Base-by-base conservation (phyloP, 1,140 invertebrate genomes). In the Drosophila micromelanica region DNA sequence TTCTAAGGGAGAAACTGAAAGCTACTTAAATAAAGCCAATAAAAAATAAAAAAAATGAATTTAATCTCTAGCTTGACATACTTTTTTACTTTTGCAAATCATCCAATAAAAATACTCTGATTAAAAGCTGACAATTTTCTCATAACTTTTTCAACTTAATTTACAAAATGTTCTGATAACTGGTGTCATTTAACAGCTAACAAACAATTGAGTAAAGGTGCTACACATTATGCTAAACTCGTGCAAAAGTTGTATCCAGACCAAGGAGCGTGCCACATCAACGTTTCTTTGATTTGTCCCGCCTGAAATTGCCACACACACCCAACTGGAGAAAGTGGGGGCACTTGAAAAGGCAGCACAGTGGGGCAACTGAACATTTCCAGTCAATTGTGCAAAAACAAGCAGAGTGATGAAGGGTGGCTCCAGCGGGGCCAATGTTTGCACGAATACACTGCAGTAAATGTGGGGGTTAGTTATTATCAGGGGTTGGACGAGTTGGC, bases 241-340 rank as follows among this genome's bases (percentile, higher is more conserved):
- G n/a, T 54, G 46, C 0, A 27, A 30, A 48, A 27, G 42, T 45
- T 17, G 13, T 35, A 49, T 15, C 9, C 13, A 11, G 30, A 20
- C 17, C 43, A 54, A 54, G 11, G 46, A 78, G 59, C 71, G 63
- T 59, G 65, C 65, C 57, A 62, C 65, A 54, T 42, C 43, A 56
- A 65, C 48, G 61, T 30, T 52, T 65, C 78, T 73, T 81, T 87
- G 74, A 87, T 86, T 85, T 55, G 48, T 3, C 55, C 45, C 6
- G 40, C 13, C 46, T 46, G 46, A 51, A 49, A 23, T 45, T 56
- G 59, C 46, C 8, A 15, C 52, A 17, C 12, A 48, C 20, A 23
- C 20, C 1, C 20, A 23, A 23, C 0, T 23, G 20, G 15, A n/a
- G 8, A 56, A 37, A n/a, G n/a, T n/a, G 5, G 17, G 7, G 27